Percentiles rank a stretch among this genome's conserved stretches.
These are phyloP conservation scores for Columbina picui DNA, from an alignment of 2,113 vertebrate genomes.

Conservation along the genomic window DNA sequence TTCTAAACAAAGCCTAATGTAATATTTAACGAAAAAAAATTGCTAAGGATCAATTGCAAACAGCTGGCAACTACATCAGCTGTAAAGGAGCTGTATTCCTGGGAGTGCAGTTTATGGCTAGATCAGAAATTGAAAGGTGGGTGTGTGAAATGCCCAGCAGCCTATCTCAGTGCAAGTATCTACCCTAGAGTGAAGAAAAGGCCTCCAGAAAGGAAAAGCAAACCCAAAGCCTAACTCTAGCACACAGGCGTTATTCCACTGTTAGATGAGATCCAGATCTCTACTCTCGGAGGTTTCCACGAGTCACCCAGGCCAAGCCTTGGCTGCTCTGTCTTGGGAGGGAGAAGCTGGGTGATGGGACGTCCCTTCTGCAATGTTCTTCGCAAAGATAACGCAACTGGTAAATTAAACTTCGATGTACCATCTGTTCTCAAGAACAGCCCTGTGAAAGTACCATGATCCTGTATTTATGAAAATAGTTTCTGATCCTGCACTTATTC, in stretches of 20 bases:
- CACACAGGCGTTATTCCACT: background rate
- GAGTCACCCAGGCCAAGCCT: background rate
- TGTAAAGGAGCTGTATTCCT: background rate
- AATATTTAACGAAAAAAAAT: background rate
- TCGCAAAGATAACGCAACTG: background rate
- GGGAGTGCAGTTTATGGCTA: background rate
- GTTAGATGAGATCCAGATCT: background rate
- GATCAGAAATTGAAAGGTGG: background rate
- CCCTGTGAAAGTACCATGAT: background rate
- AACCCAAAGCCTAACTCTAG: background rate
- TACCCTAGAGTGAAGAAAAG: background rate
- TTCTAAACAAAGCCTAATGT: background rate
- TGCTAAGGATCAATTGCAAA: background rate
- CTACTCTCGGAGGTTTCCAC: rapidly evolving
- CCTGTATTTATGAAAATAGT: background rate
- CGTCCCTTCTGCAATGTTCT: background rate
- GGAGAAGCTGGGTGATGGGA: background rate
- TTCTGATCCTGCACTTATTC: background rate
- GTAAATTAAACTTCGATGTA: background rate
- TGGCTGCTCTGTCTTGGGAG: rapidly evolving
- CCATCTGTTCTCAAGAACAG: background rate
- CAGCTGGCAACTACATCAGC: background rate
- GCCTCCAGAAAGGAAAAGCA: background rate
- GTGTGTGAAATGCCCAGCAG: background rate
- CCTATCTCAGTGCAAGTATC: background rate